Percentiles rank a stretch among this genome's conserved stretches.
Evolutionary conservation across 2,113 vertebrate genomes (phyloP).

Genomic region (Xenopus tropicalis): UCB_Xtro_10.0 CM004446.2:4568001-4568500

Average conservation of each 20-base stretch:
- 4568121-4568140: constrained; percentile 91
- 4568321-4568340: constrained; percentile 51
- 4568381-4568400: constrained; percentile 46
- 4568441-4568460: too few relatives aligned
- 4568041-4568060: too few relatives aligned
- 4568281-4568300: constrained; percentile 62
- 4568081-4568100: too few relatives aligned
- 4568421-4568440: too few relatives aligned
- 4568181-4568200: constrained; percentile 73
- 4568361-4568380: constrained; percentile 67
- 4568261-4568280: constrained; percentile 61
- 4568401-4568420: too few relatives aligned
- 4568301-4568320: constrained; percentile 71
- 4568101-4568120: constrained; percentile 66
- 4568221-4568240: constrained; percentile 36
- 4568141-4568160: constrained; percentile 88
- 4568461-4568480: too few relatives aligned
- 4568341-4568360: constrained; percentile 49
- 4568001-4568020: too few relatives aligned
- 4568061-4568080: too few relatives aligned
- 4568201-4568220: background rate
- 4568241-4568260: constrained; percentile 62
- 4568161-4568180: constrained; percentile 86
- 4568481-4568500: too few relatives aligned
- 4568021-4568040: too few relatives aligned